Conservation (phyloP, 2,113 vertebrate genomes). For the Labeo rohita region DNA sequence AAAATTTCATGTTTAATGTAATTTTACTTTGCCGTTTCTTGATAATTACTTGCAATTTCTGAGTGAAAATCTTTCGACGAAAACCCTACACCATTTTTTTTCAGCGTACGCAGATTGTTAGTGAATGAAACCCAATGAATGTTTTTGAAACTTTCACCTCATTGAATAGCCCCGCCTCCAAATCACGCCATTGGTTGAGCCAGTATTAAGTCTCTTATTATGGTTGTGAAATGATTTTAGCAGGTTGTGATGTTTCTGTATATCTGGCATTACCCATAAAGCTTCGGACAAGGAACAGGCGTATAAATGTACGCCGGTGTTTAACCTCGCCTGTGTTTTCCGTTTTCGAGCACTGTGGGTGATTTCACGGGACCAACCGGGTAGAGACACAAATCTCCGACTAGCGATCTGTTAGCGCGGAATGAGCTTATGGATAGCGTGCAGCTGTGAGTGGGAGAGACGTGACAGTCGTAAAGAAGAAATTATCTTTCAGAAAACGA, state of each 20-base stretch:
- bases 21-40: too few species aligned
- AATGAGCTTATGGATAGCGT: slow-evolving; percentile 57
- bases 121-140: too few species aligned
- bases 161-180: too few species aligned
- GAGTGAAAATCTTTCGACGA: too few species aligned
- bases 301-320: not conserved
- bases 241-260: not conserved
- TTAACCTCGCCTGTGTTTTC: not conserved
- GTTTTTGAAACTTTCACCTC: too few species aligned
- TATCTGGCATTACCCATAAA: not conserved
- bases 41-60: too few species aligned
- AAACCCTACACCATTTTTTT: too few species aligned
- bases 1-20: too few species aligned
- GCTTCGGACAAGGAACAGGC: not conserved
- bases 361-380: slow-evolving; percentile 57
- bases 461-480: slow-evolving; percentile 59
- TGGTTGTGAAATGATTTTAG: not conserved
- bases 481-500: slow-evolving; percentile 51
- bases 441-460: slow-evolving; percentile 60
- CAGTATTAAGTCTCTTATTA: too few species aligned
- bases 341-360: slow-evolving; percentile 1
- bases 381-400: slow-evolving; percentile 51
- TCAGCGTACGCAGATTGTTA: too few species aligned
- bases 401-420: slow-evolving; percentile 60
- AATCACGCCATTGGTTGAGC: too few species aligned